phyloP scores from a whole-genome alignment of 1,140 invertebrate genomes.

The Nebria ingens region DNA sequence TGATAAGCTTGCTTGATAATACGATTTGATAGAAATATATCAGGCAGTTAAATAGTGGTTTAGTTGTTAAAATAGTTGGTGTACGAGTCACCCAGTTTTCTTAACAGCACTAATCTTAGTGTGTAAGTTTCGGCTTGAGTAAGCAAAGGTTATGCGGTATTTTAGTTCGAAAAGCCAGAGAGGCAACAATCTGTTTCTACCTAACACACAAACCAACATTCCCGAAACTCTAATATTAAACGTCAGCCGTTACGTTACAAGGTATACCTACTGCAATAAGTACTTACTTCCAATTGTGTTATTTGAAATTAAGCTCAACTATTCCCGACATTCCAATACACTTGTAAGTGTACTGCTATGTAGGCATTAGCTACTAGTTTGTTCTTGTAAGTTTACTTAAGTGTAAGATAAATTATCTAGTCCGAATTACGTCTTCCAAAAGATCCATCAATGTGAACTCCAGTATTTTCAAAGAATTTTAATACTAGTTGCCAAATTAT shows the following conservation, averaged over 20 bases:
- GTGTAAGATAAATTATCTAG: too few relatives aligned
- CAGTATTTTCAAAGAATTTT: too few relatives aligned
- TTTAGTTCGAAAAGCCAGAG: background rate
- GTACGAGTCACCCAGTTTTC: background rate
- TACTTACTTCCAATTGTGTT: background rate
- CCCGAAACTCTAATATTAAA: constrained; percentile 8
- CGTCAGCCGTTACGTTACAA: background rate
- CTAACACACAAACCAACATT: background rate
- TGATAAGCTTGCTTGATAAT: too few relatives aligned
- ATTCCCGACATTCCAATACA: background rate
- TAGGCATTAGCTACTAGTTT: too few relatives aligned
- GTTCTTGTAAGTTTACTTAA: too few relatives aligned
- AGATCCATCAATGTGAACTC: too few relatives aligned
- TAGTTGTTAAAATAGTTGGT: background rate
- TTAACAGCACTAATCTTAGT: background rate
- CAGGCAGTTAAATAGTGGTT: too few relatives aligned
- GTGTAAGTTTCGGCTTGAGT: background rate
- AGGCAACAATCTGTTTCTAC: too few relatives aligned
- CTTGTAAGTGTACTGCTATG: too few relatives aligned
- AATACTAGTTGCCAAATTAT: too few relatives aligned
- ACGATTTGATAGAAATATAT: too few relatives aligned
- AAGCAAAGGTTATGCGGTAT: background rate
- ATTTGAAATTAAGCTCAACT: background rate
- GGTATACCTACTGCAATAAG: constrained; percentile 3
- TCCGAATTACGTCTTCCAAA: too few relatives aligned